Evolutionary conservation across 2,113 vertebrate genomes (phyloP).

Genomic region (Argyrosomus japonicus): DNA sequence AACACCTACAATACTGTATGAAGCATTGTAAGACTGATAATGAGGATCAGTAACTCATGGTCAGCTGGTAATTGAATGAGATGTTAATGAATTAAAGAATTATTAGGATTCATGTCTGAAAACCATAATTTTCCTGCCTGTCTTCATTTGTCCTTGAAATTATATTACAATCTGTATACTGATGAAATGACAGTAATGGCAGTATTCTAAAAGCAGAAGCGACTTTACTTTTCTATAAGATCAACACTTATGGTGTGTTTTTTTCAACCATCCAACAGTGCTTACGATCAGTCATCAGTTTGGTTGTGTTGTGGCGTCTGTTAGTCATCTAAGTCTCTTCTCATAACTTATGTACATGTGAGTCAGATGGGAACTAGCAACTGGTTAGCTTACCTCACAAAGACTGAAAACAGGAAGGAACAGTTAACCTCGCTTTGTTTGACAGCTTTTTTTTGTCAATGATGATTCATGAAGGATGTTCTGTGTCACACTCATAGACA

Average conservation of each 20-base stretch:
- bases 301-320: background rate
- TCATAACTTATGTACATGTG: background rate
- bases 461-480: no score
- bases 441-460: no score
- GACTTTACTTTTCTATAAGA: background rate
- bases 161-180: background rate
- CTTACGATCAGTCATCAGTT: background rate
- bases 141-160: conserved; percentile 7
- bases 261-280: background rate
- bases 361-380: no score
- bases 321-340: background rate
- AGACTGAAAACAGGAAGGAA: no score
- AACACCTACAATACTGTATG: background rate
- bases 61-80: conserved; percentile 22
- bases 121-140: background rate
- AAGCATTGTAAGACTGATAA: conserved; percentile 2
- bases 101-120: conserved; percentile 12
- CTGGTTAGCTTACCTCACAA: no score
- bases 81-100: background rate
- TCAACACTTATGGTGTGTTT: background rate
- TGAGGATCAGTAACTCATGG: conserved; percentile 14
- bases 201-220: background rate
- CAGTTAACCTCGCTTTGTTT: no score
- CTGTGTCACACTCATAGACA: no score
- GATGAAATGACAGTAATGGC: background rate